Base-by-base conservation (phyloP, 2,113 vertebrate species). In the Eurystomus gularis region DNA sequence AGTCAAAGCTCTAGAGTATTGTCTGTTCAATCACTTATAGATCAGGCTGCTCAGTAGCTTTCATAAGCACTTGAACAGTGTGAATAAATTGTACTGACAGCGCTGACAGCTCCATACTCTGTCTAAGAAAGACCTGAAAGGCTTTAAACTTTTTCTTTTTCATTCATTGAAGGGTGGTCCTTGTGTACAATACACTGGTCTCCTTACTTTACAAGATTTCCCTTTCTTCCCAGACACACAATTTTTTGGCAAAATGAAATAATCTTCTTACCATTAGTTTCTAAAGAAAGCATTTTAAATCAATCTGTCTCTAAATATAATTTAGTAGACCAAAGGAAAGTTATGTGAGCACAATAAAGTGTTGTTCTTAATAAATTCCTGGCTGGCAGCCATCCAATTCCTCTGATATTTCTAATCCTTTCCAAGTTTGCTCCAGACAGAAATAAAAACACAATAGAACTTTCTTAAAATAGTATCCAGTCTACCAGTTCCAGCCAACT, bases 31-130 rank as follows among this genome's bases (percentile, higher is more conserved):
- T 93, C 93, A 87, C 89, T 93, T 96, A 92, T 90, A 93, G 82
- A 95, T 92, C 77, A 93, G 60, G 23, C 91, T 89, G 70, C 85
- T 96, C 93, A 78, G 91, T 92, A 96, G 91, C 93, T 96, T 97
- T 96, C 93, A 92, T 90, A 95, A 96, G 93, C 77, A 78, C 94
- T 95, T 85, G 88, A 97, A 95, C 73, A 82, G 79, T 83, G 94
- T 96, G 96, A 97, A 97, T 97, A 97, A 95, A 96, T 97, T 94
- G 85, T 86, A 86, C 90, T 89, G 93, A 94, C 90, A 95, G 82
- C 37, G 39, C 69, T 95, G 94, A 94, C 94, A 95, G 88, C 80
- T 95, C 88, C 90, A 93, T 78, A 91, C 73, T 9, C 96, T 79
- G 58, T 11, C 80, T 92, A 83, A 94, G 68, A 97, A 96, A 96